phyloP scores from a whole-genome alignment of 2,113 vertebrate genomes.

The Gambusia affinis region DNA sequence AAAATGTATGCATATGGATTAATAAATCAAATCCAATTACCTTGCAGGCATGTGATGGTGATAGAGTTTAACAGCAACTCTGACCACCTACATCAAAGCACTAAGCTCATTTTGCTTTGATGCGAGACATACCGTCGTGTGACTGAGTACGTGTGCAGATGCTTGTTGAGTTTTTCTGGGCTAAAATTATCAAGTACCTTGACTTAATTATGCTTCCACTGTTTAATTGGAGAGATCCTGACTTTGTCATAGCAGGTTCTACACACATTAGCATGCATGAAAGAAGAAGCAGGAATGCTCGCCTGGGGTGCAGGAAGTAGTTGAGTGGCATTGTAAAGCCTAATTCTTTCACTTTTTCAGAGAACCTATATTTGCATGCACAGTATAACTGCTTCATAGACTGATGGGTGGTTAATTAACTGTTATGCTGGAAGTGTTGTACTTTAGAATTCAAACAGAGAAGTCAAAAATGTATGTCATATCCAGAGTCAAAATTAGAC shows the following conservation, averaged over 20 bases:
- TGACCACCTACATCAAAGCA: slow-evolving; percentile 15
- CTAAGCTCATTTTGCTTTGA: slow-evolving; percentile 22
- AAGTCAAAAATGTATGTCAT: slow-evolving; percentile 8
- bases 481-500: slow-evolving; percentile 49
- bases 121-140: slow-evolving; percentile 12
- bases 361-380: slow-evolving; percentile 42
- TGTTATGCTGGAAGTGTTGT: slow-evolving; percentile 38
- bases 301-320: slow-evolving; percentile 27
- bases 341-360: slow-evolving; percentile 44
- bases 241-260: slow-evolving; percentile 47
- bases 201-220: slow-evolving; percentile 48
- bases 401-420: slow-evolving; percentile 62
- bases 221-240: slow-evolving; percentile 52
- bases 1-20: not conserved
- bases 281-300: slow-evolving; percentile 31
- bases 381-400: slow-evolving; percentile 28
- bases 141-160: slow-evolving; percentile 8
- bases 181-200: slow-evolving; percentile 36
- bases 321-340: slow-evolving; percentile 35
- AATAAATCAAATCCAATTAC: slow-evolving; percentile 36
- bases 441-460: slow-evolving; percentile 50
- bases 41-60: not conserved
- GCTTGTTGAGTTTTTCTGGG: slow-evolving; percentile 13
- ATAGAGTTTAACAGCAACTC: slow-evolving; percentile 16
- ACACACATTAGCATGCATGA: slow-evolving; percentile 53